These are phyloP conservation scores for Laticauda colubrina DNA, from an alignment of 2,113 vertebrate genomes.

Conservation along the genomic window DNA sequence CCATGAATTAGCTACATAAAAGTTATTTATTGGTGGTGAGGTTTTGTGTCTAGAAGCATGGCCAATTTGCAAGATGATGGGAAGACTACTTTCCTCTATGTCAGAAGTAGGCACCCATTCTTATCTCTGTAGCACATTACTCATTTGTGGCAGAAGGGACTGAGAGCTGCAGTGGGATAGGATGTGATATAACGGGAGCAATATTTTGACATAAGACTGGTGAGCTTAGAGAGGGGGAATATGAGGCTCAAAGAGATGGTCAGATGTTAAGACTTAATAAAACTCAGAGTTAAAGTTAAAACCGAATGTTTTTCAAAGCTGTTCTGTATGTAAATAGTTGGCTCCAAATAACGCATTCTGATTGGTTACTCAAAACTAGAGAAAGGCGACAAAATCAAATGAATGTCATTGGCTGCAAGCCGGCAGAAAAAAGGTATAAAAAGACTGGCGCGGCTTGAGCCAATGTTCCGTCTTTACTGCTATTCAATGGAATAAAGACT, in stretches of 20 bases:
- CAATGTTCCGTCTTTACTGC: too few species aligned
- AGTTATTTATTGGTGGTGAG: neutral
- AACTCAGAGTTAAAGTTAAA: neutral
- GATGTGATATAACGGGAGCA: neutral
- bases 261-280: neutral
- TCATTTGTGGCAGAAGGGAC: neutral
- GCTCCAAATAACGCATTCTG: too few species aligned
- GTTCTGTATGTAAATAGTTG: too few species aligned
- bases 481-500: too few species aligned
- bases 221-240: neutral
- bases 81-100: neutral
- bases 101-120: neutral
- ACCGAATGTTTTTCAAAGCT: neutral
- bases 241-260: neutral
- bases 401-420: too few species aligned
- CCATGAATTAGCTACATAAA: neutral
- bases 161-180: neutral
- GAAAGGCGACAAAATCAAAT: too few species aligned
- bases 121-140: neutral
- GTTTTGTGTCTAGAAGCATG: neutral
- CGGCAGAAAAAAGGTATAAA: too few species aligned
- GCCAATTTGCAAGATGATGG: neutral
- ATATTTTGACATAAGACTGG: neutral
- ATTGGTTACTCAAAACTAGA: too few species aligned
- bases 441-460: too few species aligned